Conservation (phyloP, 2,797 vertebrate species). For the Falco rusticolus region DNA sequence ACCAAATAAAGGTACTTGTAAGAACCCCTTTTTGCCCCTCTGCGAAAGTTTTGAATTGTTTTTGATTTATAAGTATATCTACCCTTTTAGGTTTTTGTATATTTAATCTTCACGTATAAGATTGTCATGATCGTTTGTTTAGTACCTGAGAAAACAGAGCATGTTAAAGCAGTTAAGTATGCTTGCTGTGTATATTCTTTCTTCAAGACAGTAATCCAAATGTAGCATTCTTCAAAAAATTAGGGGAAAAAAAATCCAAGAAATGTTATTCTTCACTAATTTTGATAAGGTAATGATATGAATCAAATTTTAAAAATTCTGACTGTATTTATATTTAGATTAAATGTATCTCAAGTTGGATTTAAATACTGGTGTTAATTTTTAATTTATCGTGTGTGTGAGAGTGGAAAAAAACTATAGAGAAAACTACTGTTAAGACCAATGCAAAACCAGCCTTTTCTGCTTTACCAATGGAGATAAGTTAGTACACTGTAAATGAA, state of each 20-base stretch:
- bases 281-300: not conserved
- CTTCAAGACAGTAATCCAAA: not conserved
- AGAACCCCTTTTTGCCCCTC: not conserved
- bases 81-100: not conserved
- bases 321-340: not conserved
- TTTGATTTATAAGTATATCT: not conserved
- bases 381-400: not conserved
- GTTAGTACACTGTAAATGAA: not conserved
- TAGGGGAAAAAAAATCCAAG: not conserved
- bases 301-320: not conserved
- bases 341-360: not conserved
- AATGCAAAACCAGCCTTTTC: not conserved
- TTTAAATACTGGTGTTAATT: not conserved
- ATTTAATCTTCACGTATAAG: not conserved
- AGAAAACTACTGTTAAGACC: not conserved
- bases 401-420: not conserved
- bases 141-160: not conserved
- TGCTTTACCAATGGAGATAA: not conserved
- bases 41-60: not conserved
- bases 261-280: not conserved
- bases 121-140: not conserved
- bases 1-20: not conserved
- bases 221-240: not conserved
- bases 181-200: not conserved
- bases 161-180: not conserved